Percentiles rank a stretch among this genome's conserved stretches.
These are phyloP conservation scores for Penaeus japonicus DNA, from an alignment of 1,140 invertebrate genomes.

Conservation along the genomic window DNA sequence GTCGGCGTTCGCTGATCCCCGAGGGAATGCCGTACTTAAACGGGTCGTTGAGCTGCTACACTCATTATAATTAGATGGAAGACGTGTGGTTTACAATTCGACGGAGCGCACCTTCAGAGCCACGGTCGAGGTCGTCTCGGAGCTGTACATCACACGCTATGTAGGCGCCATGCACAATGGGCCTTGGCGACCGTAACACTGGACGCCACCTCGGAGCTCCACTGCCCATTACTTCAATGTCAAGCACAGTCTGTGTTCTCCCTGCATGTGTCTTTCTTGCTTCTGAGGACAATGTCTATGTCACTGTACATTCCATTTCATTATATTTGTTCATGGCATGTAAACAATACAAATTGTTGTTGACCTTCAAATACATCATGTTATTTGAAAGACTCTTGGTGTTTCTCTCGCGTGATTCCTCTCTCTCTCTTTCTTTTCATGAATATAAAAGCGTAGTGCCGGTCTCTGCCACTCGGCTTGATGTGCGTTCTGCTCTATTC, in stretches of 20 bases:
- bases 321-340: conserved; percentile 59
- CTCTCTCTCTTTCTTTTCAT: not conserved
- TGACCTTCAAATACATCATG: conserved; percentile 60
- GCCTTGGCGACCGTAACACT: conserved; percentile 28
- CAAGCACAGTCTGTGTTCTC: conserved; percentile 56
- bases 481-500: too few species aligned
- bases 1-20: conserved; percentile 37
- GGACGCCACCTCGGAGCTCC: conserved; percentile 32
- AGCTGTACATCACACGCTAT: not conserved
- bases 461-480: not conserved
- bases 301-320: conserved; percentile 59
- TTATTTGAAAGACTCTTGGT: conserved; percentile 58
- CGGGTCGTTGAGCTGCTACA: conserved; percentile 52
- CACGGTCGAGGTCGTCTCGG: not conserved
- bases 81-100: not conserved
- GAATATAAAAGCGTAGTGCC: not conserved
- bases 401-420: conserved; percentile 57
- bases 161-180: conserved; percentile 38
- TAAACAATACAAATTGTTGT: conserved; percentile 60
- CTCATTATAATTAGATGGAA: conserved; percentile 11
- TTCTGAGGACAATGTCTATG: conserved; percentile 57
- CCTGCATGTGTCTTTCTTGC: conserved; percentile 54
- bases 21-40: not conserved
- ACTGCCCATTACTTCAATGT: conserved; percentile 54
- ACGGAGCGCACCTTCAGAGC: not conserved